Conservation (phyloP, 2,113 vertebrate species). For the Cyphomyrus discorhynchus region DNA sequence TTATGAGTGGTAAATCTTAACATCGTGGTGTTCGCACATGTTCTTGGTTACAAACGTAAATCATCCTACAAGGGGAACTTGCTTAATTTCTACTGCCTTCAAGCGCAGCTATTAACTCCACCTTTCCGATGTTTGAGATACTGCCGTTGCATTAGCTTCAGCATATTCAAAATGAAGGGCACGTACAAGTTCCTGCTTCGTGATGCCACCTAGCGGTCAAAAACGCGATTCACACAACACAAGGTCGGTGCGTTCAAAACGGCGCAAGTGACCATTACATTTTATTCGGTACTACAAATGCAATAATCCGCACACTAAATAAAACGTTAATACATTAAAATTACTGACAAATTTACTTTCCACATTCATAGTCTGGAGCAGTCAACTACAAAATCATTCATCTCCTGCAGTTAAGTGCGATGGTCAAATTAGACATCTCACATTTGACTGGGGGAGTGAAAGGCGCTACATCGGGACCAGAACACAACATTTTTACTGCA, state of each 20-base stretch:
- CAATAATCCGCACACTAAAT: background rate
- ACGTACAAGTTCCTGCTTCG: background rate
- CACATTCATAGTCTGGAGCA: background rate
- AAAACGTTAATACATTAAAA: conserved; percentile 4
- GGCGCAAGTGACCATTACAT: background rate
- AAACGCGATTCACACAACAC: background rate
- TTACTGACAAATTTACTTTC: background rate
- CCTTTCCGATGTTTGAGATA: background rate
- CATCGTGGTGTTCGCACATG: background rate
- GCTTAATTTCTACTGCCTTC: background rate
- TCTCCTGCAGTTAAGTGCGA: background rate
- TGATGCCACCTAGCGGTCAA: conserved; percentile 1
- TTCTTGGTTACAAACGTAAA: background rate
- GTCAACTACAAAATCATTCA: background rate
- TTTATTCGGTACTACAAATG: background rate
- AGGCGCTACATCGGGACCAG: background rate
- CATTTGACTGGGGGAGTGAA: background rate
- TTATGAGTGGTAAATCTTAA: background rate
- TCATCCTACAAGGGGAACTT: background rate
- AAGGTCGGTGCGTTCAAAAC: background rate
- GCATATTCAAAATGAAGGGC: background rate
- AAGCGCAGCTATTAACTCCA: background rate
- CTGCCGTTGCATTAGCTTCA: background rate
- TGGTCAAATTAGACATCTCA: background rate
- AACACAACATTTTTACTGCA: background rate